Conservation (phyloP, 1,140 invertebrate genomes). For the Rhynchophorus ferrugineus region DNA sequence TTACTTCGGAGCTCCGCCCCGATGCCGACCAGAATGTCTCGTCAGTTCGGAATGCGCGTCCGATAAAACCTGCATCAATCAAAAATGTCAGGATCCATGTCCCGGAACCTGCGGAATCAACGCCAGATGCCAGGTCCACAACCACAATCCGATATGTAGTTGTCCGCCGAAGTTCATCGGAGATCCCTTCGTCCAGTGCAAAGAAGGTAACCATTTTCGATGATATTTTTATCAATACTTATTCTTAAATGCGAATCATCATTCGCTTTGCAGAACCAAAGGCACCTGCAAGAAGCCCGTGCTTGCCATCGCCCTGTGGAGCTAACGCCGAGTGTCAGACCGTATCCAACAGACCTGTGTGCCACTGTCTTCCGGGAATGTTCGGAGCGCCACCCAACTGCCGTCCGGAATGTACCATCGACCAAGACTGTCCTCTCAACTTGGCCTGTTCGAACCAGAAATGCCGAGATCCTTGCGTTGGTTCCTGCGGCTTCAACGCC, state of each 20-base stretch:
- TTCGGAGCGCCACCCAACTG: slow-evolving; percentile 76
- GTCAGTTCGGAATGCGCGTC: slow-evolving; percentile 68
- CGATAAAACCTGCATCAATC: slow-evolving; percentile 66
- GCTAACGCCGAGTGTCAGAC: slow-evolving; percentile 70
- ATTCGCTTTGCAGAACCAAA: slow-evolving; percentile 24
- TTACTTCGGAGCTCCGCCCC: slow-evolving; percentile 68
- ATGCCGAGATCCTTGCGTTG: slow-evolving; percentile 73
- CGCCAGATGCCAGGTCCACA: slow-evolving; percentile 69
- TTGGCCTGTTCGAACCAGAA: slow-evolving; percentile 69
- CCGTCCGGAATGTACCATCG: slow-evolving; percentile 68
- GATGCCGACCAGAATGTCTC: slow-evolving; percentile 71
- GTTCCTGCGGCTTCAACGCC: slow-evolving; percentile 76
- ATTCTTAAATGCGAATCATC: background rate
- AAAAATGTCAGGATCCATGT: slow-evolving; percentile 77
- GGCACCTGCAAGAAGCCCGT: slow-evolving; percentile 37
- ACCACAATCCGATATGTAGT: slow-evolving; percentile 79
- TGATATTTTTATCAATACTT: background rate
- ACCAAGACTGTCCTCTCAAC: slow-evolving; percentile 70
- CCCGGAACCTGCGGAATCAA: slow-evolving; percentile 69
- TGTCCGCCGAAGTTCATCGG: slow-evolving; percentile 66
- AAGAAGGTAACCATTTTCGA: slow-evolving; percentile 50
- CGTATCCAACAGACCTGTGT: slow-evolving; percentile 61
- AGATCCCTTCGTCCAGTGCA: slow-evolving; percentile 77
- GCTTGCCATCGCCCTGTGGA: slow-evolving; percentile 74
- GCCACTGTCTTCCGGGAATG: slow-evolving; percentile 68